These are phyloP conservation scores for Vidua chalybeata DNA, from an alignment of 2,113 vertebrate genomes.

Conservation along the genomic window DNA sequence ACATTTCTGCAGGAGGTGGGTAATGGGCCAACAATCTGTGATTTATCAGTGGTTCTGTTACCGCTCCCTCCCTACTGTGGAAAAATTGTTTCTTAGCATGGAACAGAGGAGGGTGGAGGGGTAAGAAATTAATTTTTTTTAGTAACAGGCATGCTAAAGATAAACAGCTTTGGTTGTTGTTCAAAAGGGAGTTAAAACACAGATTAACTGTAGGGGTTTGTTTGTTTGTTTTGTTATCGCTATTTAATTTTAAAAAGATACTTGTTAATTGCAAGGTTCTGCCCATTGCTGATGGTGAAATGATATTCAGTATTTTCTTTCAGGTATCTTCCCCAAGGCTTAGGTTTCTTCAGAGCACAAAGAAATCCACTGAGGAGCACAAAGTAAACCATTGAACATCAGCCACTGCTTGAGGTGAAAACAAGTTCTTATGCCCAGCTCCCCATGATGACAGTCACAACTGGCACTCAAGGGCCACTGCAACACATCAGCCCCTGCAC, in stretches of 20 bases:
- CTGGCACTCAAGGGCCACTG: background rate
- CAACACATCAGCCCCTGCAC: background rate
- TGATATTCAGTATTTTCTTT: background rate
- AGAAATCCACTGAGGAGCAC: background rate
- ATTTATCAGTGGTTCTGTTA: background rate
- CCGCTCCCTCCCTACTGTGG: background rate
- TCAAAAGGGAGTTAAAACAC: background rate
- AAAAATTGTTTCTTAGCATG: background rate
- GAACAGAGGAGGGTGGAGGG: background rate
- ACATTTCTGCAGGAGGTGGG: background rate
- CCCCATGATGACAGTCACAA: background rate
- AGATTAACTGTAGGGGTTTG: background rate
- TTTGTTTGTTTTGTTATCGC: background rate
- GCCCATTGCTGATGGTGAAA: background rate
- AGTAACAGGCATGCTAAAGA: background rate
- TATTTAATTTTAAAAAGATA: background rate
- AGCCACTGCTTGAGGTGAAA: background rate
- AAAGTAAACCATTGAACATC: background rate
- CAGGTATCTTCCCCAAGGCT: background rate
- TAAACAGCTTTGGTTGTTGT: background rate
- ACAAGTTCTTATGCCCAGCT: background rate
- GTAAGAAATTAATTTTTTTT: background rate
- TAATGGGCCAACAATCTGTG: background rate
- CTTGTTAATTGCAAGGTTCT: background rate
- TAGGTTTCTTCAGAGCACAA: background rate